Evolutionary conservation across 2,113 vertebrate genomes (phyloP), one percentile per base, ranked within the genome.

Genomic region (Otocyon megalotis): DNA sequence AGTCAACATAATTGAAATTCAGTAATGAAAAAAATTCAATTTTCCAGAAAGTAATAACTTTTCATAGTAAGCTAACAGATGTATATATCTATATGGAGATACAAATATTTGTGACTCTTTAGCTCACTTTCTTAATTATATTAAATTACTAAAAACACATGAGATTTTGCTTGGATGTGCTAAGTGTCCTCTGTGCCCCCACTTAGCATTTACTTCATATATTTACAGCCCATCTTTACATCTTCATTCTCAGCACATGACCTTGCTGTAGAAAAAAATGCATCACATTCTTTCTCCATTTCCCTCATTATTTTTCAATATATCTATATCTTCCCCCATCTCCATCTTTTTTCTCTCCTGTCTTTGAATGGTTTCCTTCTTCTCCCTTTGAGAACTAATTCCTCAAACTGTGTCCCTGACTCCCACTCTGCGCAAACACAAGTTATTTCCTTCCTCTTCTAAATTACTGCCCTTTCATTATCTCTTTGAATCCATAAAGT

Each of bases 1-100:
- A 32, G 8, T 69, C 84, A 88, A 97, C 88, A 67, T 30, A 95
- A 15, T 30, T 93, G 53, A 92, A 94, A 82, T 32, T 32, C n/a
- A 90, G 58, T 94, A 67, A 86, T 48, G 58, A 93, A 65, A 94
- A 96, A 48, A 77, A 93, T 13, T 43, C 9, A 30, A 32, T 48
- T 97, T 96, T 56, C 9, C 28, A 77, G 7, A 35, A 35, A 62
- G n/a, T 87, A 92, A 87, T 30, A 17, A 3, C 22, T 94, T 85
- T 96, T 96, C 32, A 62, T 82, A 74, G 71, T 83, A 77, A 92
- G 30, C 8, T 72, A 79, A 60, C n/a, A 35, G 32, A 17, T 83
- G 16, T 30, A 62, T 67, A 7, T 65, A 65, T 62, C 7, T 72
- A 82, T 56, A 67, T 5, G 60, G n/a, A 82, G 88, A 80, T 7